Evolutionary conservation across 2,888 invertebrate genomes (phyloP).

Genomic region (Mythimna ferrago): DNA sequence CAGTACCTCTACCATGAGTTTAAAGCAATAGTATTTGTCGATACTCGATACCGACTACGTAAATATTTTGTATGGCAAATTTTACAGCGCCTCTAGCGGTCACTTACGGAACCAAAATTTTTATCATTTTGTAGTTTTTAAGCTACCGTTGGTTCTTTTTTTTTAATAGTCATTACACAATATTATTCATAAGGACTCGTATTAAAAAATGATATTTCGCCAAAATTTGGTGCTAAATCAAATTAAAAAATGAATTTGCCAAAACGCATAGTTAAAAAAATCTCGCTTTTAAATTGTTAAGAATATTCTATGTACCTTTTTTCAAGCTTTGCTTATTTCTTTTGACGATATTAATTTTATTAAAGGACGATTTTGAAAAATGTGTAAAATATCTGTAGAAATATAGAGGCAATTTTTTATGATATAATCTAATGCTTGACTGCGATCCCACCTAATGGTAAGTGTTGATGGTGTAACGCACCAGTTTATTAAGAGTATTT

Average conservation of each 20-base stretch:
- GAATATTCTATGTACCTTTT: constrained; percentile 38
- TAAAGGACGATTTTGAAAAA: constrained; percentile 29
- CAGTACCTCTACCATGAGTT: no score
- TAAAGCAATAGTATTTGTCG: no score
- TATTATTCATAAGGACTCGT: constrained; percentile 27
- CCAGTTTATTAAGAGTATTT: no score
- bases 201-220: constrained; percentile 69
- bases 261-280: constrained; percentile 65
- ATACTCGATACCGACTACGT: no score
- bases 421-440: no score
- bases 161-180: constrained; percentile 33
- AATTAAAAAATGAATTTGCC: constrained; percentile 71
- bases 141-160: no score
- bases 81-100: no score
- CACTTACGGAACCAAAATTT: no score
- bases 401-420: neutral
- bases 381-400: neutral
- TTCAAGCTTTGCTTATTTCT: constrained; percentile 27
- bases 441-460: no score
- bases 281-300: constrained; percentile 54
- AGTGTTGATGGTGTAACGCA: no score
- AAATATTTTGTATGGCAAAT: no score
- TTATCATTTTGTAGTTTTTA: no score
- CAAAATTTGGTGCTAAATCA: constrained; percentile 82
- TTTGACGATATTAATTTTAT: constrained; percentile 41